Evolutionary conservation across 2,888 invertebrate species (phyloP).

Genomic region (Aplocera efformata): DNA sequence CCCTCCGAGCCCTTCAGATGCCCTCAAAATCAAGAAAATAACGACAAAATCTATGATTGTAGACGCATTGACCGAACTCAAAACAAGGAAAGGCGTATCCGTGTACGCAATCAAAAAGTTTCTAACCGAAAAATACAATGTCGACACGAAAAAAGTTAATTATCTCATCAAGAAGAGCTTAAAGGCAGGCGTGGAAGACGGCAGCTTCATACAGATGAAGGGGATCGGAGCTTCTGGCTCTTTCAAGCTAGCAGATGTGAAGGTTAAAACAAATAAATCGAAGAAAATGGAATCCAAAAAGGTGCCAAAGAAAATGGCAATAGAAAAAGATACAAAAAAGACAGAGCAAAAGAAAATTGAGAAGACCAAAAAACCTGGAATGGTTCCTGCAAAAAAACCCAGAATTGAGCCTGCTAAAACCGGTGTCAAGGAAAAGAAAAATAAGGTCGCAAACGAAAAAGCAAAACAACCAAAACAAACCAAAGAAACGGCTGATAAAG

Average conservation of each 20-base stretch:
- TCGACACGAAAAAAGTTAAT: conserved; percentile 50
- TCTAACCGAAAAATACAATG: conserved; percentile 47
- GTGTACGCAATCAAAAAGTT: conserved; percentile 64
- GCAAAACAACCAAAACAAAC: background rate
- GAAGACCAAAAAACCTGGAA: conserved; percentile 17
- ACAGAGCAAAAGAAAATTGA: conserved; percentile 24
- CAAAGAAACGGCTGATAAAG: background rate
- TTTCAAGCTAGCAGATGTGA: conserved; percentile 49
- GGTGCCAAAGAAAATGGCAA: conserved; percentile 20
- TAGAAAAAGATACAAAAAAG: conserved; percentile 25
- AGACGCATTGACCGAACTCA: conserved; percentile 49
- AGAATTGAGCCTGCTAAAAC: too few species aligned
- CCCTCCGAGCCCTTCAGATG: background rate
- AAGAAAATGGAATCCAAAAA: conserved; percentile 27
- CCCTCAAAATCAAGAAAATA: conserved; percentile 44
- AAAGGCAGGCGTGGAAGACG: conserved; percentile 54
- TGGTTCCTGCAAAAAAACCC: background rate
- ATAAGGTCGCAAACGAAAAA: background rate
- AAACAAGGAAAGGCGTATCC: conserved; percentile 59
- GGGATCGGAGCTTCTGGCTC: conserved; percentile 64
- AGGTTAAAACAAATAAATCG: conserved; percentile 36
- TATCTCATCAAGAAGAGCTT: conserved; percentile 57
- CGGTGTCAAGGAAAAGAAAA: too few species aligned
- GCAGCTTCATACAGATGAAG: conserved; percentile 54
- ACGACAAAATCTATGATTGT: conserved; percentile 58